A percentile compares a stretch with the other conserved stretches of the same genome.
Evolutionary conservation across 1,140 invertebrate genomes (phyloP).

Genomic region (Lepidurus apus): DNA sequence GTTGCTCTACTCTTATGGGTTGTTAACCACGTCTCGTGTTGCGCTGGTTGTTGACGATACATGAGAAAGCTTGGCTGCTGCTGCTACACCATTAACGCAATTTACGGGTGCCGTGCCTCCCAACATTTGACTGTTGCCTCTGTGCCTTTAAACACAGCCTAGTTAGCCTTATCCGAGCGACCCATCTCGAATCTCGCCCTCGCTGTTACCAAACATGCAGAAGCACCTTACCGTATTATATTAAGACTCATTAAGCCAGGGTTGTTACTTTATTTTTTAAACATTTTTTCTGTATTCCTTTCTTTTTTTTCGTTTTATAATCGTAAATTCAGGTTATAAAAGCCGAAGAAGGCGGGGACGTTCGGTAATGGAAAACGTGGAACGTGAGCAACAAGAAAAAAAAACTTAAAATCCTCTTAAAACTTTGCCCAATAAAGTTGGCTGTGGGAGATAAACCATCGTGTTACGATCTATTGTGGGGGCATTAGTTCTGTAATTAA

Average conservation of each 20-base stretch:
- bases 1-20: neutral
- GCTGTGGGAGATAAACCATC: neutral
- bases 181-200: neutral
- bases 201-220: neutral
- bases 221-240: constrained; percentile 20
- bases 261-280: neutral
- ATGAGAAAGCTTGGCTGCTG: neutral
- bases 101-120: constrained; percentile 10
- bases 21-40: neutral
- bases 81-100: constrained; percentile 1
- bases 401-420: neutral
- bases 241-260: neutral
- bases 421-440: neutral
- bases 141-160: constrained; percentile 13
- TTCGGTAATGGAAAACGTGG: constrained; percentile 9
- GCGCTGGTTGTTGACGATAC: neutral
- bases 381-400: neutral
- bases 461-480: constrained; percentile 10
- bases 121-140: neutral
- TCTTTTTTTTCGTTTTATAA: neutral
- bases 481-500: constrained; percentile 10
- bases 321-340: constrained; percentile 2
- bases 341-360: neutral
- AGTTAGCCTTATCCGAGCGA: neutral
- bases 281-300: no score